Conservation (phyloP, 2,797 vertebrate species). For the Trachops cirrhosus region DNA sequence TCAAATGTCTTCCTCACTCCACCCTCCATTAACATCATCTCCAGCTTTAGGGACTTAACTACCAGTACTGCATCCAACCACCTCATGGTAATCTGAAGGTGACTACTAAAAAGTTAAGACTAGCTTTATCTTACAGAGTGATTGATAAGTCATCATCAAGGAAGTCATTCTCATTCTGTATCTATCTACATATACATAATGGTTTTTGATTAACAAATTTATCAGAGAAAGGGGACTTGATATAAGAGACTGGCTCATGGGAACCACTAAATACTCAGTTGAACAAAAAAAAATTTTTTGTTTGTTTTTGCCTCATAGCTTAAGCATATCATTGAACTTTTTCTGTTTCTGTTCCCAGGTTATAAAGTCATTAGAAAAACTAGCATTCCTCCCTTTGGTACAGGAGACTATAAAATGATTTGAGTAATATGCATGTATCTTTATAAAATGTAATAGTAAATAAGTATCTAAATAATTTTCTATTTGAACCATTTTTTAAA, state of each 20-base stretch:
- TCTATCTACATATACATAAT: neutral
- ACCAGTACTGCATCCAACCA: neutral
- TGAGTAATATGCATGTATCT: neutral
- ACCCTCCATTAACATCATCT: neutral
- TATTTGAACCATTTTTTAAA: slow-evolving; percentile 15
- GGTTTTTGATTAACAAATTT: neutral
- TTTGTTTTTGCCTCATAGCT: neutral
- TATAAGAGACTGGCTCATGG: neutral
- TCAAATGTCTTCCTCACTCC: neutral
- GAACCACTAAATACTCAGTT: neutral
- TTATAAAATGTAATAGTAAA: neutral
- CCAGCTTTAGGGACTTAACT: neutral
- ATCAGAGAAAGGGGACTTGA: neutral
- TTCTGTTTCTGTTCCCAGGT: neutral
- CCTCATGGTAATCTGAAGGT: neutral
- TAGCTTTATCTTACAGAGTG: neutral
- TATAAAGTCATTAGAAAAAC: neutral
- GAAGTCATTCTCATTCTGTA: neutral
- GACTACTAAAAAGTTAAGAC: neutral
- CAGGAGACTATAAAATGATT: neutral
- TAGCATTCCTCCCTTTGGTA: neutral
- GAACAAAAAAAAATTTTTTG: neutral
- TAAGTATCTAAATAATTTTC: slow-evolving; percentile 3
- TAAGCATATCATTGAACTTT: neutral
- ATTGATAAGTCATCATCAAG: neutral